A percentile compares a stretch with the other conserved stretches of the same genome.
These are phyloP conservation scores for Nineta flava DNA, from an alignment of 2,888 invertebrate species.

Conservation along the genomic window DNA sequence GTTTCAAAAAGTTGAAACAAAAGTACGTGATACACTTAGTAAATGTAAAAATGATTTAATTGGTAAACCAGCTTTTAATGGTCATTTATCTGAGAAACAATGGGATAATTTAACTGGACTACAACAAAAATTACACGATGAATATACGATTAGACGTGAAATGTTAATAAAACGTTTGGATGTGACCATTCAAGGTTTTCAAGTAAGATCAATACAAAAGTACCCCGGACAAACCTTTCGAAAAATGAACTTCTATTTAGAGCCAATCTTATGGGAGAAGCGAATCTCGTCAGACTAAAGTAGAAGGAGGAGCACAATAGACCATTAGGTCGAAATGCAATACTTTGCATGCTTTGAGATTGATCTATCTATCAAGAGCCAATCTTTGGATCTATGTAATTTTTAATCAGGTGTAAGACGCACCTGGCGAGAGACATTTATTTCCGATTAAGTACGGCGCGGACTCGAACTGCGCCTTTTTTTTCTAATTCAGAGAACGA, in stretches of 20 bases:
- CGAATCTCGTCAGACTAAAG: too few relatives aligned
- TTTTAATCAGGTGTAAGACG: too few relatives aligned
- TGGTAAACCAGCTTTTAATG: conserved; percentile 60
- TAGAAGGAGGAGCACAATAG: too few relatives aligned
- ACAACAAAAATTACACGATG: conserved; percentile 58
- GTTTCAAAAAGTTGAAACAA: conserved; percentile 59
- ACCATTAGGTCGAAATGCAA: too few relatives aligned
- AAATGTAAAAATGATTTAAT: conserved; percentile 44
- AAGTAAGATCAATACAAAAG: conserved; percentile 35
- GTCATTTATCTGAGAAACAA: conserved; percentile 57
- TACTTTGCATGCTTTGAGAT: too few relatives aligned
- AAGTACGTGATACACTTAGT: conserved; percentile 46
- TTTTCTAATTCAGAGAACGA: too few relatives aligned
- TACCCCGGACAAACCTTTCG: neutral
- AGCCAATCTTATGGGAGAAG: too few relatives aligned
- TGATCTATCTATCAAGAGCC: too few relatives aligned
- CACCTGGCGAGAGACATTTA: too few relatives aligned
- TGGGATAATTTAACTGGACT: conserved; percentile 60
- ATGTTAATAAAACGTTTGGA: conserved; percentile 83
- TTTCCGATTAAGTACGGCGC: too few relatives aligned
- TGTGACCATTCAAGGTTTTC: conserved; percentile 92
- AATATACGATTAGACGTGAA: conserved; percentile 70
- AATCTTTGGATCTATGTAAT: too few relatives aligned
- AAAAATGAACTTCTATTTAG: neutral
- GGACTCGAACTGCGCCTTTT: too few relatives aligned